These are phyloP conservation scores for Melanotus villosus DNA, from an alignment of 2,888 invertebrate species.

Conservation along the genomic window DNA sequence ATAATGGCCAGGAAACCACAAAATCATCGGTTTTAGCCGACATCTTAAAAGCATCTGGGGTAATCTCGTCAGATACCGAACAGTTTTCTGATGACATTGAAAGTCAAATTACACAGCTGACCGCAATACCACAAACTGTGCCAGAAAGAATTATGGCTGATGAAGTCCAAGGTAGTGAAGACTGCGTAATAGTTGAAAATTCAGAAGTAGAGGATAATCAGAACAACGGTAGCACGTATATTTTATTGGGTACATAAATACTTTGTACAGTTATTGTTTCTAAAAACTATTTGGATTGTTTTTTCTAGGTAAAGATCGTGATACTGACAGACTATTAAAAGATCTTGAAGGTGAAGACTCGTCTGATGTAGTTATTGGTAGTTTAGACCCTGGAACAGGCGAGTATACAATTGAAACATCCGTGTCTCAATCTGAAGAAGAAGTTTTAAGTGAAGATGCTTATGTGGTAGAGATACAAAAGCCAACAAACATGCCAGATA, in stretches of 20 bases:
- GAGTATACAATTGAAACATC: constrained; percentile 49
- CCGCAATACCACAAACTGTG: constrained; percentile 47
- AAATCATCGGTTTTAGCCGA: constrained; percentile 53
- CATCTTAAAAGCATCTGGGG: constrained; percentile 53
- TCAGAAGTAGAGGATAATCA: constrained; percentile 28
- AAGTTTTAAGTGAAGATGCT: constrained; percentile 20
- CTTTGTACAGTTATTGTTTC: not conserved
- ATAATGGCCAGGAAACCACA: not conserved
- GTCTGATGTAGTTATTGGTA: constrained; percentile 49
- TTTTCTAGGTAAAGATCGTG: constrained; percentile 34
- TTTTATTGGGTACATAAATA: constrained; percentile 33
- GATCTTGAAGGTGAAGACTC: constrained; percentile 33
- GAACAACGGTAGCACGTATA: constrained; percentile 24
- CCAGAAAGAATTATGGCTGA: constrained; percentile 17
- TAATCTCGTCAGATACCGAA: constrained; percentile 47
- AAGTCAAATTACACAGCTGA: constrained; percentile 51
- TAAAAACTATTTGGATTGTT: not conserved
- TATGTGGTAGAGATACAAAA: constrained; percentile 32
- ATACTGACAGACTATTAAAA: constrained; percentile 28
- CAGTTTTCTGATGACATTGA: constrained; percentile 49
- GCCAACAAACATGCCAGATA: constrained; percentile 20
- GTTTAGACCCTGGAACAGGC: constrained; percentile 57
- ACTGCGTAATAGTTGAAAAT: constrained; percentile 24
- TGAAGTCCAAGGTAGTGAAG: not conserved
- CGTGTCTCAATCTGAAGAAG: not conserved